Conservation (phyloP, 2,888 invertebrate species). For the Drosophila rubida region DNA sequence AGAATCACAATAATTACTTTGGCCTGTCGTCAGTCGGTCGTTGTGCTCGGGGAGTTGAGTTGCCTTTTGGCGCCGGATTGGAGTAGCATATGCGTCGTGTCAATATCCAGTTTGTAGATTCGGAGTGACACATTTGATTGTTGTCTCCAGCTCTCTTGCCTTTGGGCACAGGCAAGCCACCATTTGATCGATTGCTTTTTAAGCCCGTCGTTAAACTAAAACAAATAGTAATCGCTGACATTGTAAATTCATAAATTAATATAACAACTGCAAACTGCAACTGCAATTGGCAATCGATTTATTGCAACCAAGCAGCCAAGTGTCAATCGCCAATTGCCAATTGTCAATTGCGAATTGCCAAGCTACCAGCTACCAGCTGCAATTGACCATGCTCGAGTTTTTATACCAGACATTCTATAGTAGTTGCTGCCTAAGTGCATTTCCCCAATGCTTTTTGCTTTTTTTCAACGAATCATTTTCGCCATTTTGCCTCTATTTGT, state of each 20-base stretch:
- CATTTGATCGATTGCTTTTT: slow-evolving; percentile 76
- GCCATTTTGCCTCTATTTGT: slow-evolving; percentile 33
- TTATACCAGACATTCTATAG: background rate
- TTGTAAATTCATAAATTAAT: slow-evolving; percentile 75
- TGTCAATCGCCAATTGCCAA: slow-evolving; percentile 1
- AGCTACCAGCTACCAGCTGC: background rate
- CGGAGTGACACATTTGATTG: slow-evolving; percentile 45
- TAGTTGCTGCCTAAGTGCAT: slow-evolving; percentile 43
- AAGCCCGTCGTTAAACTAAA: slow-evolving; percentile 66
- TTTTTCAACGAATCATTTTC: slow-evolving; percentile 21
- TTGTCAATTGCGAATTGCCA: background rate
- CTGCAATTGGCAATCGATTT: slow-evolving; percentile 38
- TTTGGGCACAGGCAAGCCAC: slow-evolving; percentile 39
- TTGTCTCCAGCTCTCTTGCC: background rate
- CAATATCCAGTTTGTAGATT: slow-evolving; percentile 21
- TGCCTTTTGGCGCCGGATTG: background rate
- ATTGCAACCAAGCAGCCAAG: slow-evolving; percentile 10
- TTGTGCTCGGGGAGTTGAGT: slow-evolving; percentile 1
- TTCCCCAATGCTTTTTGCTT: slow-evolving; percentile 10
- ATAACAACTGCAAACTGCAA: slow-evolving; percentile 53
- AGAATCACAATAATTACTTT: slow-evolving; percentile 67
- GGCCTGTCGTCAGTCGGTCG: slow-evolving; percentile 6
- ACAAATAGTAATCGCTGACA: slow-evolving; percentile 71
- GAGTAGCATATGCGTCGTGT: slow-evolving; percentile 22
- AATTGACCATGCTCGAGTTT: slow-evolving; percentile 32